Percentiles rank a stretch among this genome's conserved stretches.
phyloP scores from a whole-genome alignment of 2,113 vertebrate species.

The Nothocercus nigrocapillus region DNA sequence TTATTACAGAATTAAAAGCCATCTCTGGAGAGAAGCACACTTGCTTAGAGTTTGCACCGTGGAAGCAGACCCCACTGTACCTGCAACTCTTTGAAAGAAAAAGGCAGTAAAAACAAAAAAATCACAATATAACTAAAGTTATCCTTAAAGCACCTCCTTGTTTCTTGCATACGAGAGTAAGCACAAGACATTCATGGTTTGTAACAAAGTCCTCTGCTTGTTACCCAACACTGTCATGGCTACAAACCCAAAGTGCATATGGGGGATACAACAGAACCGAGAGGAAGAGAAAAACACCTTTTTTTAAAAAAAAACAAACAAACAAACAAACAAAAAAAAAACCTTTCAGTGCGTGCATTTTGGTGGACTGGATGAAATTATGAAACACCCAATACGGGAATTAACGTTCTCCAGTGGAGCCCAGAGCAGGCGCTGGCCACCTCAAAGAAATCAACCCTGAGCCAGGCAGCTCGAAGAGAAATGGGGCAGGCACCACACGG shows the following conservation, averaged over 20 bases:
- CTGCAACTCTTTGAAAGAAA: constrained; percentile 53
- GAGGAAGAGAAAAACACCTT: constrained; percentile 31
- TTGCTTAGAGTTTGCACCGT: constrained; percentile 72
- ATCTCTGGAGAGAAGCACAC: constrained; percentile 73
- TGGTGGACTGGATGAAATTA: constrained; percentile 42
- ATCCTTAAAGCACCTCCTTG: constrained; percentile 76
- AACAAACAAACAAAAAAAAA: too few species aligned
- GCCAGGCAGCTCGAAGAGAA: constrained; percentile 32
- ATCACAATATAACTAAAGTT: constrained; percentile 46
- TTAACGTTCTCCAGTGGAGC: constrained; percentile 43
- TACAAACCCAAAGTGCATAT: constrained; percentile 80
- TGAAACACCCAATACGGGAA: constrained; percentile 56
- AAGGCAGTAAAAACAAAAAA: constrained; percentile 65
- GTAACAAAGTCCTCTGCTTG: constrained; percentile 72
- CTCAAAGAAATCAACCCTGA: constrained; percentile 14
- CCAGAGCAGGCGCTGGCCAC: constrained; percentile 41
- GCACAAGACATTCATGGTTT: constrained; percentile 73
- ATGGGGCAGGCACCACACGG: constrained; percentile 4
- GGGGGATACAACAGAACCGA: constrained; percentile 70
- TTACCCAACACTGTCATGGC: constrained; percentile 59
- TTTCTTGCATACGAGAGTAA: constrained; percentile 75
- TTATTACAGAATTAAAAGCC: constrained; percentile 74
- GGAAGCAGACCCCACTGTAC: constrained; percentile 68
- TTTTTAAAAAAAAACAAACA: constrained; percentile 32
- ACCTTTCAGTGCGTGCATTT: constrained; percentile 58